Percentiles rank a stretch among this genome's conserved stretches.
These are phyloP conservation scores for Drosophila hawaiiensis DNA, from an alignment of 2,888 invertebrate species.

Conservation along the genomic window DNA sequence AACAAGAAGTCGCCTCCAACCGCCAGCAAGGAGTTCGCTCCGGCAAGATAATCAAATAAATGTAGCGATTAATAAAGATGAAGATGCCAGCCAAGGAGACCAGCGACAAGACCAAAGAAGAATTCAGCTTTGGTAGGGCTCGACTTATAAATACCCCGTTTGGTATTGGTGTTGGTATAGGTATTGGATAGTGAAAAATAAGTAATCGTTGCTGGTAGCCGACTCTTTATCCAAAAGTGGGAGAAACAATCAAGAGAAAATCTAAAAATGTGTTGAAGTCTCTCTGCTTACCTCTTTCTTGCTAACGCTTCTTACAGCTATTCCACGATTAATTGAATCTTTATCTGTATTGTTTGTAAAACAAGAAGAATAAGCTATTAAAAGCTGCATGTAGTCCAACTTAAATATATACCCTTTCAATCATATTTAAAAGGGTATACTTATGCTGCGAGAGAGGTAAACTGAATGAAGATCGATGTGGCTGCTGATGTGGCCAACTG, in stretches of 20 bases:
- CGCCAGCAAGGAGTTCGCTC: conserved; percentile 24
- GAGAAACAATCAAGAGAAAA: background rate
- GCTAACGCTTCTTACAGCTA: no score
- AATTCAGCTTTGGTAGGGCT: background rate
- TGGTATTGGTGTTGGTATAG: no score
- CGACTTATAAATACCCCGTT: background rate
- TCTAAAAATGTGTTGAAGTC: background rate
- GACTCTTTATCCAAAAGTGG: accelerated
- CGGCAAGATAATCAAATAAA: conserved; percentile 78
- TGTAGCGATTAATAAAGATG: conserved; percentile 78
- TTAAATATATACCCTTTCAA: background rate
- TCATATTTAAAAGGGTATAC: background rate
- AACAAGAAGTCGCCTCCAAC: conserved; percentile 24
- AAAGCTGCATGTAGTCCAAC: background rate
- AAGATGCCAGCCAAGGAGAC: conserved; percentile 64
- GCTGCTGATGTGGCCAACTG: conserved; percentile 50
- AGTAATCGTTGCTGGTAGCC: no score
- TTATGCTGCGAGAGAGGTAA: background rate
- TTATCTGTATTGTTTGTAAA: background rate
- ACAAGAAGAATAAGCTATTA: background rate
- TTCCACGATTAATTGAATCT: background rate
- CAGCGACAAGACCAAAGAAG: conserved; percentile 1
- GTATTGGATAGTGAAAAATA: background rate
- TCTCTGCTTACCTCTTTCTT: background rate
- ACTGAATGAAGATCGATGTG: conserved; percentile 44